A percentile compares a stretch with the other conserved stretches of the same genome.
Conservation (phyloP, 2,888 invertebrate species). For the Diabrotica balteata region DNA sequence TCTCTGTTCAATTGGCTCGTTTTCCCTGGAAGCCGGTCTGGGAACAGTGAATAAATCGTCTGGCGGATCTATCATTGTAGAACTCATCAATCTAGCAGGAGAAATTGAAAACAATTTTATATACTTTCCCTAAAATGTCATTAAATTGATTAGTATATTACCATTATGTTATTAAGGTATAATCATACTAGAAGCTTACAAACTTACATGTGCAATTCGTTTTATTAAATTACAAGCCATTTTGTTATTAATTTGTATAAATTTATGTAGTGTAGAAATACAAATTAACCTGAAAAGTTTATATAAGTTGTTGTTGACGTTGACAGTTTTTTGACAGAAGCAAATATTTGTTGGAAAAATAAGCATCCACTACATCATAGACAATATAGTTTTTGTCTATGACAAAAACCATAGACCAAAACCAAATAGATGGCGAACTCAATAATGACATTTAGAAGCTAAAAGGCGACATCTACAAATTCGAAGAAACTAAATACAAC, state of each 20-base stretch:
- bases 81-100: conserved; percentile 20
- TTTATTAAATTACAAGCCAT: conserved; percentile 5
- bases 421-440: too few relatives aligned
- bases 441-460: too few relatives aligned
- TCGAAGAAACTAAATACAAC: too few relatives aligned
- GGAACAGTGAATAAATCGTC: conserved; percentile 50
- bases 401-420: too few relatives aligned
- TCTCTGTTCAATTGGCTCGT: conserved; percentile 50
- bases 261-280: not conserved
- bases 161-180: too few relatives aligned
- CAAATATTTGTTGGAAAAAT: not conserved
- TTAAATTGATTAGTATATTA: too few relatives aligned
- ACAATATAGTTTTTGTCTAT: too few relatives aligned
- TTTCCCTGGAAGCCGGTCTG: conserved; percentile 46
- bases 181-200: not conserved
- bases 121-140: conserved; percentile 22
- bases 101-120: conserved; percentile 1
- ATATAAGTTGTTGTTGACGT: not conserved
- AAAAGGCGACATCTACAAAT: too few relatives aligned
- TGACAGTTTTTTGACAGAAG: not conserved
- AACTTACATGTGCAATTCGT: conserved; percentile 1
- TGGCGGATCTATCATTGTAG: conserved; percentile 50
- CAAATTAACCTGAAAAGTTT: not conserved
- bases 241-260: too few relatives aligned
- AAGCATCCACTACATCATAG: too few relatives aligned